phyloP scores from a whole-genome alignment of 2,888 invertebrate genomes.

The Torymus tubicola region DNA sequence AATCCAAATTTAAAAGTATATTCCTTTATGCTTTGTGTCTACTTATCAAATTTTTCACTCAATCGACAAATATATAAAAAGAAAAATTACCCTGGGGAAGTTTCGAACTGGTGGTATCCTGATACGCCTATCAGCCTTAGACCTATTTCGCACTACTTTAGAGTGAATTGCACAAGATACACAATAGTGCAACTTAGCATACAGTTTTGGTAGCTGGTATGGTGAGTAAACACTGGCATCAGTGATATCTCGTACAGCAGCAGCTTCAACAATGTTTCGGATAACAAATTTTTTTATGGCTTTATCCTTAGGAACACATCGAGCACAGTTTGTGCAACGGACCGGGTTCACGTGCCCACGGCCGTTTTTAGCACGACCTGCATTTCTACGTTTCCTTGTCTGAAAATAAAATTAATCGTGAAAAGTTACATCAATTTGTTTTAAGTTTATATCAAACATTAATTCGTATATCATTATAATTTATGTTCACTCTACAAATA shows the following conservation, averaged over 20 bases:
- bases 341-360: constrained; percentile 99
- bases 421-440: constrained; percentile 4
- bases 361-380: constrained; percentile 99
- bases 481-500: too few species aligned
- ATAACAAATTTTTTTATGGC: constrained; percentile 99
- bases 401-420: constrained; percentile 75
- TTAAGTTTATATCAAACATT: too few species aligned
- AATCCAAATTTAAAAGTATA: too few species aligned
- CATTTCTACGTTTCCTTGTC: constrained; percentile 99
- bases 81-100: constrained; percentile 83
- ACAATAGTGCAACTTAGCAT: constrained; percentile 99
- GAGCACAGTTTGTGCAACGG: constrained; percentile 99
- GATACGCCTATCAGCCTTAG: constrained; percentile 96
- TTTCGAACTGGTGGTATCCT: constrained; percentile 96
- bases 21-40: too few species aligned
- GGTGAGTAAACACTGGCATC: constrained; percentile 96
- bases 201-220: constrained; percentile 97
- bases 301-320: constrained; percentile 99
- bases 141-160: constrained; percentile 99
- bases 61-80: too few species aligned
- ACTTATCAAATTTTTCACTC: too few species aligned
- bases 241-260: constrained; percentile 98
- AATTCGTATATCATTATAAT: too few species aligned
- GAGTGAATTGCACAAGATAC: constrained; percentile 99
- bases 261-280: constrained; percentile 99